Evolutionary conservation across 2,797 vertebrate genomes (phyloP).

Genomic region (Neosilurus mollespiculum): DNA sequence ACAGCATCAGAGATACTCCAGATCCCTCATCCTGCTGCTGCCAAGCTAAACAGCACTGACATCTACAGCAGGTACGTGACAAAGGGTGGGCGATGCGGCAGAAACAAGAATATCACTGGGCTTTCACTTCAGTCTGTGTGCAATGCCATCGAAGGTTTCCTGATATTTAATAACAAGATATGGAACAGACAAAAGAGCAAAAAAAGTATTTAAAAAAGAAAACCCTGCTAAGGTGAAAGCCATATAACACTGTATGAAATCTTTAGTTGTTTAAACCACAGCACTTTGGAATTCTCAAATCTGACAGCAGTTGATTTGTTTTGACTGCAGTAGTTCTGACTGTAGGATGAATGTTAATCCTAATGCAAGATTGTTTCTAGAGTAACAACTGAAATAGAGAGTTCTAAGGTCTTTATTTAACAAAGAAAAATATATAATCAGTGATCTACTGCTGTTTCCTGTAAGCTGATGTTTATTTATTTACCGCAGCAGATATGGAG

Average conservation of each 20-base stretch:
- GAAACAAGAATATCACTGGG: background rate
- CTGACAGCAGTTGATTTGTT: background rate
- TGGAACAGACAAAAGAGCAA: background rate
- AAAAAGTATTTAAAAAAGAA: background rate
- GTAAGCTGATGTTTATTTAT: background rate
- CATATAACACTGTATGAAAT: background rate
- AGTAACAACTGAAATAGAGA: background rate
- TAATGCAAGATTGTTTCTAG: background rate
- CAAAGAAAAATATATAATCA: background rate
- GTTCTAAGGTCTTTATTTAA: background rate
- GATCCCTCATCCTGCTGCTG: slow-evolving; percentile 14
- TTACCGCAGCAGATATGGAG: background rate
- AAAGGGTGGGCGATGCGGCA: background rate
- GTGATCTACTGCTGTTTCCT: background rate
- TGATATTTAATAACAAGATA: background rate
- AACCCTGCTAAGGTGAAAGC: background rate
- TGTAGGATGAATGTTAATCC: too few relatives aligned
- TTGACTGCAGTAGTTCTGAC: too few relatives aligned
- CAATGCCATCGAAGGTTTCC: background rate
- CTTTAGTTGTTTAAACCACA: background rate
- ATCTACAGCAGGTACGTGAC: background rate
- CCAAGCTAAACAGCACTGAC: slow-evolving; percentile 28
- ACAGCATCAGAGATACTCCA: slow-evolving; percentile 24
- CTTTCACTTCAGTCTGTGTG: background rate
- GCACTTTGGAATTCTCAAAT: background rate